Percentiles rank a stretch among this genome's conserved stretches.
Conservation (phyloP, 2,888 invertebrate genomes). For the Galeopsomyia nigrocyanea region DNA sequence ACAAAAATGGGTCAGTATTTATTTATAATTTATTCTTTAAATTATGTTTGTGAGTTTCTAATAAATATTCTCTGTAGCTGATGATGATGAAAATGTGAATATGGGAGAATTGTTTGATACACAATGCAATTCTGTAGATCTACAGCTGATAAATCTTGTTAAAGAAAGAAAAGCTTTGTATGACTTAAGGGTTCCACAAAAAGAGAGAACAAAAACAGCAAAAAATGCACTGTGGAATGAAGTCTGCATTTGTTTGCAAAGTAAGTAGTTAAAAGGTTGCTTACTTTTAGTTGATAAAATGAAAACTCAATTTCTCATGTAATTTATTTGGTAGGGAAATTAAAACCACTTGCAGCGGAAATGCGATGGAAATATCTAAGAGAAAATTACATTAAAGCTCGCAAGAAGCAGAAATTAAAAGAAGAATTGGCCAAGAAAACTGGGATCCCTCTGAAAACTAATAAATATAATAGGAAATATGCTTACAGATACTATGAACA, state of each 20-base stretch:
- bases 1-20: too few species aligned
- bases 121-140: constrained; percentile 16
- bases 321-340: constrained; percentile 16
- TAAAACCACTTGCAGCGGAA: constrained; percentile 24
- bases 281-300: not conserved
- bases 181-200: constrained; percentile 13
- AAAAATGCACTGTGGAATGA: constrained; percentile 29
- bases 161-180: constrained; percentile 24
- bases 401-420: constrained; percentile 24
- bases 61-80: too few species aligned
- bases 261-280: not conserved
- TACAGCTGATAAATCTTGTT: constrained; percentile 26
- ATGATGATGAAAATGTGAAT: too few species aligned
- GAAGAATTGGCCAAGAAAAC: constrained; percentile 18
- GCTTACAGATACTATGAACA: constrained; percentile 29
- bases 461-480: constrained; percentile 22
- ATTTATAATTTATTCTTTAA: too few species aligned
- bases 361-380: constrained; percentile 37
- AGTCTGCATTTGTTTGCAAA: constrained; percentile 13
- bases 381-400: constrained; percentile 37
- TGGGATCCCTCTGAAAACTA: not conserved
- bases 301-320: too few species aligned
- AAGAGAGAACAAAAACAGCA: constrained; percentile 14
- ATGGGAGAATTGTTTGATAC: constrained; percentile 1
- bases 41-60: too few species aligned